These are phyloP conservation scores for Cydia pomonella DNA, from an alignment of 1,140 invertebrate species.

Conservation along the genomic window DNA sequence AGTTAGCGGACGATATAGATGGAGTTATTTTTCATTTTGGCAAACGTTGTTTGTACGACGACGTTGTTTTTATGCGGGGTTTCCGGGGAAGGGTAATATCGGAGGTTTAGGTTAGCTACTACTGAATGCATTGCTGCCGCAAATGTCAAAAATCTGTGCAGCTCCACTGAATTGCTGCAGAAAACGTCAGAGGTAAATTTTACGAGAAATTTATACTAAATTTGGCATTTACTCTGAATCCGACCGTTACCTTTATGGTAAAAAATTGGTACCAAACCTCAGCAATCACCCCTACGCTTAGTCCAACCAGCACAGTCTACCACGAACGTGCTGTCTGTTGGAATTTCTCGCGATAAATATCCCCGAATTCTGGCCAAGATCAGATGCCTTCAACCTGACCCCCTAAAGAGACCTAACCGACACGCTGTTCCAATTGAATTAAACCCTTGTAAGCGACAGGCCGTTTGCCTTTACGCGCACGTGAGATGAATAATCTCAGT, in stretches of 20 bases:
- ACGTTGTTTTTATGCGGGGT: not conserved
- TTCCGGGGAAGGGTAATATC: not conserved
- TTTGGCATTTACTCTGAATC: no score
- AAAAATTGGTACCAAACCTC: not conserved
- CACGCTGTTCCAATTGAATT: not conserved
- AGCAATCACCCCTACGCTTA: not conserved
- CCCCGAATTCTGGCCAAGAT: not conserved
- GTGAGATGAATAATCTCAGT: constrained; percentile 22
- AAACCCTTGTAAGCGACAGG: not conserved
- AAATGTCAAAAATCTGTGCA: no score
- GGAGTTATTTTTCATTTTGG: constrained; percentile 4
- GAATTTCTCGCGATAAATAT: constrained; percentile 26
- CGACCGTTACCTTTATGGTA: no score
- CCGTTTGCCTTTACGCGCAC: constrained; percentile 20
- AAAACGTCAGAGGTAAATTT: no score
- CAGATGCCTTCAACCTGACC: constrained; percentile 5
- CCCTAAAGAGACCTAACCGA: not conserved
- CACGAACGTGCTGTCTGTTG: not conserved
- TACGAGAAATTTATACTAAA: no score
- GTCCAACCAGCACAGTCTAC: not conserved
- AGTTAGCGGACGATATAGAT: not conserved
- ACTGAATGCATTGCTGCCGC: no score
- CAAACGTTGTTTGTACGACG: not conserved
- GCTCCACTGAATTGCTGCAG: no score
- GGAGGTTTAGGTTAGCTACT: no score